A percentile compares a stretch with the other conserved stretches of the same genome.
Conservation (phyloP, 2,888 invertebrate genomes). For the Leistus spinibarbis region DNA sequence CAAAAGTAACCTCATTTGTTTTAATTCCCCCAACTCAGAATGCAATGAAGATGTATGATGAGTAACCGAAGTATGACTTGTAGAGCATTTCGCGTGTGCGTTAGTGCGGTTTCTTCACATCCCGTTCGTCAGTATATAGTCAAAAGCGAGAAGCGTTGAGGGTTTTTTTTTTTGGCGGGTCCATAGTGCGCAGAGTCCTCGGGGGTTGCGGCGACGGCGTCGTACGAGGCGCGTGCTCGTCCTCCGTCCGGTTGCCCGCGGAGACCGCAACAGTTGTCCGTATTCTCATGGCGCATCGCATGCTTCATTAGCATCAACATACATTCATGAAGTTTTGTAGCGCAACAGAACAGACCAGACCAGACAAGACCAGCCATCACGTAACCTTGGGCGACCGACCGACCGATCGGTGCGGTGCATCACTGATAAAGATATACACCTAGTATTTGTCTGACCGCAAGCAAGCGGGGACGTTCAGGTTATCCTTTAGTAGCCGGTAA, state of each 20-base stretch:
- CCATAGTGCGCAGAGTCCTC: background rate
- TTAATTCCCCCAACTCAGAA: no score
- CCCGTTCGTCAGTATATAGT: background rate
- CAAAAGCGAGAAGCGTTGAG: background rate
- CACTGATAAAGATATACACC: background rate
- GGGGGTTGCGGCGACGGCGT: background rate
- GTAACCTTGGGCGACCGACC: background rate
- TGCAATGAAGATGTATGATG: background rate
- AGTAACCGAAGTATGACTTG: no score
- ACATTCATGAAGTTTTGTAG: constrained; percentile 35
- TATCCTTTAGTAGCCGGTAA: constrained; percentile 23
- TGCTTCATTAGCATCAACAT: constrained; percentile 38
- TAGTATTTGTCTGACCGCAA: background rate
- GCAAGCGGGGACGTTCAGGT: background rate
- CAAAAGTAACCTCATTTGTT: no score
- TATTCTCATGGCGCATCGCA: constrained; percentile 35
- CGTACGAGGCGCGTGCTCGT: background rate
- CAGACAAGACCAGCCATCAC: background rate
- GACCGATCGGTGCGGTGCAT: background rate
- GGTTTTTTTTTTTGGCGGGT: background rate
- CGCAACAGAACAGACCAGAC: no score
- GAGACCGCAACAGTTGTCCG: constrained; percentile 33
- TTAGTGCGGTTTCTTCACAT: background rate
- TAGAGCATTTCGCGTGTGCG: background rate
- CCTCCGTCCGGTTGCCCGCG: background rate